Percentiles rank a stretch among this genome's conserved stretches.
Evolutionary conservation across 2,888 invertebrate genomes (phyloP).

Genomic region (Thelaira solivaga): DNA sequence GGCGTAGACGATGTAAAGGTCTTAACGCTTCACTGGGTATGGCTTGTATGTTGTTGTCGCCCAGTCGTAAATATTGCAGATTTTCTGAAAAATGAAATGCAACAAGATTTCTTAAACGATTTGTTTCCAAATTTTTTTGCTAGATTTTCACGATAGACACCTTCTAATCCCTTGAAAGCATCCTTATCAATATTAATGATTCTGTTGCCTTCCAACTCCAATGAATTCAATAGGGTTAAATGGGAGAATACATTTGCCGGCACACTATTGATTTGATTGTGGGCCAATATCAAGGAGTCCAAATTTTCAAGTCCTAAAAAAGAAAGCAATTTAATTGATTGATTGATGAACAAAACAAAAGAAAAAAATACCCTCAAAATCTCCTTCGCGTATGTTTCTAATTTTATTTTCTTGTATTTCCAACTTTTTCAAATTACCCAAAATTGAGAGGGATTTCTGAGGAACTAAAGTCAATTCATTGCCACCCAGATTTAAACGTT

Average conservation of each 20-base stretch:
- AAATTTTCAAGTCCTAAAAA: conserved; percentile 85
- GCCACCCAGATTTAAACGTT: conserved; percentile 90
- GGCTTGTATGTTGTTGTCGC: conserved; percentile 90
- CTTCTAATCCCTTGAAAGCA: conserved; percentile 92
- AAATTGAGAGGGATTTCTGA: conserved; percentile 86
- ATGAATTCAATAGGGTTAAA: conserved; percentile 87
- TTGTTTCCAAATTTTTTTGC: background rate
- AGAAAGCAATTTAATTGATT: no score
- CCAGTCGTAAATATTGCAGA: conserved; percentile 91
- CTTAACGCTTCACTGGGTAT: conserved; percentile 91
- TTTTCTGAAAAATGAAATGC: conserved; percentile 81
- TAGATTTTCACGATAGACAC: conserved; percentile 77
- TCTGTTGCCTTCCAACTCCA: conserved; percentile 92
- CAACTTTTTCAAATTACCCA: conserved; percentile 89
- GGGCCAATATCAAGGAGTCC: conserved; percentile 90
- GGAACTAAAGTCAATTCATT: conserved; percentile 88
- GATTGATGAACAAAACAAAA: no score
- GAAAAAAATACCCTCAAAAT: conserved; percentile 87
- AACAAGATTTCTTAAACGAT: background rate
- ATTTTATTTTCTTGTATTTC: conserved; percentile 93
- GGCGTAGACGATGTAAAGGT: conserved; percentile 89
- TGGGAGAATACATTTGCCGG: conserved; percentile 90
- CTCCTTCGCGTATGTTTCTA: conserved; percentile 85
- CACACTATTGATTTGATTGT: conserved; percentile 88
- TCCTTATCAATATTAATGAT: conserved; percentile 89